Conservation (phyloP, 2,797 vertebrate genomes). For the Thamnophis elegans region DNA sequence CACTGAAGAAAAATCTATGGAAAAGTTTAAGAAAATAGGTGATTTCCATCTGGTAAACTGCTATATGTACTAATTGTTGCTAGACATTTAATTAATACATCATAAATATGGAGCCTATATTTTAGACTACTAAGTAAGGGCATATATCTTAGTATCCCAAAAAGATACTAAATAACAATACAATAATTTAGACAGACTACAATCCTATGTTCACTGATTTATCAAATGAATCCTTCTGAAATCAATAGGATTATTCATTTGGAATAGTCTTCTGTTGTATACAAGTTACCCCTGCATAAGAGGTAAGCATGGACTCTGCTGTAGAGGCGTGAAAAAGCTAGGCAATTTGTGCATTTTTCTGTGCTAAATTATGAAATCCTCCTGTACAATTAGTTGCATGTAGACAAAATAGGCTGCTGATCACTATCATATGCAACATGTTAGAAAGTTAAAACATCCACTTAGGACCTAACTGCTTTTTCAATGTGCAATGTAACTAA, state of each 20-base stretch:
- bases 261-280: neutral
- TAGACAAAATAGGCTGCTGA: neutral
- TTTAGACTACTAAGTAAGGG: neutral
- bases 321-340: neutral
- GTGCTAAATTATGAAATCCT: too few relatives aligned
- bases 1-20: neutral
- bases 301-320: neutral
- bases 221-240: neutral
- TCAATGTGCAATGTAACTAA: conserved; percentile 60
- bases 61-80: neutral
- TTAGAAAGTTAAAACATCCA: neutral
- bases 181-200: neutral
- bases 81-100: neutral
- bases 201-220: too few relatives aligned
- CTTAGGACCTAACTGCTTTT: neutral
- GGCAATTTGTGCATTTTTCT: neutral
- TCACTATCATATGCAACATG: neutral
- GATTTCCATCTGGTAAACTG: neutral
- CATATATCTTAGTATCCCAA: neutral
- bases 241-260: too few relatives aligned
- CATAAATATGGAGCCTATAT: neutral
- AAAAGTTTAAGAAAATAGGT: neutral
- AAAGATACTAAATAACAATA: neutral
- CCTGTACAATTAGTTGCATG: neutral
- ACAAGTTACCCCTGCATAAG: neutral